Evolutionary conservation across 2,797 vertebrate species (phyloP), one percentile per base, ranked within the genome.

Genomic region (Danio choprae): DNA sequence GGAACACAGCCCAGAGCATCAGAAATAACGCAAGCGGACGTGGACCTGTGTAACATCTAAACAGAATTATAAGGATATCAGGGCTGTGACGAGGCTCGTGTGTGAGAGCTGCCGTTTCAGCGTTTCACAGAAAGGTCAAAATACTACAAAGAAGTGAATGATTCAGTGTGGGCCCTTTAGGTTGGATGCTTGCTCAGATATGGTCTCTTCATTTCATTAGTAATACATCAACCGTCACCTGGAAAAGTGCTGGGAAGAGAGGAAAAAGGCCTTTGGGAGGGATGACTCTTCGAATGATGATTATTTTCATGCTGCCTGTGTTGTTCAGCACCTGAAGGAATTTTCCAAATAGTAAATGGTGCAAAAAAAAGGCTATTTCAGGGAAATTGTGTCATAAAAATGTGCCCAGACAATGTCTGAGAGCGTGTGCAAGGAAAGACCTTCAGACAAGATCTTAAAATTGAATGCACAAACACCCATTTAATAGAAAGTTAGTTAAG

Each of bases 81-180:
- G 48, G 9, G 18, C 65, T 51, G 29, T 64, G 74, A 63, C 46
- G 29, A 36, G 1, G 11, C 59, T 75, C 48, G 41, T 75, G 72
- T 50, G 73, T 63, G 73, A 75, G 29, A 16, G 44, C 44, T 75
- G 73, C 44, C 36, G 59, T 63, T 41, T 79, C 56, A 72, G 46
- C 59, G 7, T 72, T 60, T 56, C 58, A 53, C 46, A 55, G 48
- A 79, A 72, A 72, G 50, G 77, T 64, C 20, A 29, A 63, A 55
- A 55, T 10, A 3, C 59, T 44, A 13, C 2, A 10, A 29, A 63
- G 60, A 44, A 64, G 5, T 43, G 13, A 71, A 18, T 64, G 46
- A 79, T 63, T 79, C 11, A 40, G 65, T 50, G 7, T 29, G 18
- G 46, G n/a, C 6, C 15, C 36, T 59, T 60, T 48, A n/a, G 10